Evolutionary conservation across 1,140 invertebrate genomes (phyloP).

Genomic region (Rhizoglyphus robini): DNA sequence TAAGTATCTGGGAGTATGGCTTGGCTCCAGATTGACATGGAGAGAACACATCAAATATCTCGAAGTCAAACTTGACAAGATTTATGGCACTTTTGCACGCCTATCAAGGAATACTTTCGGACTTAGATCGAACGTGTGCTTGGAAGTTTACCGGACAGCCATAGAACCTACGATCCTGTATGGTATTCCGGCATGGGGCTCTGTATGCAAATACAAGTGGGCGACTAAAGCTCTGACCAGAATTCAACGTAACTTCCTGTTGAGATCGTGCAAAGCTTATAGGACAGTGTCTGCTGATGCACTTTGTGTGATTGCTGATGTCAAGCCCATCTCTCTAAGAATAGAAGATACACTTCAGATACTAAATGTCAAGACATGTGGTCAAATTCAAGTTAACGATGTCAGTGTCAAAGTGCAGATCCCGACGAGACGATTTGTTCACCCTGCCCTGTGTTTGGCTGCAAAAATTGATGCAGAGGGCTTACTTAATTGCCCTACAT

Average conservation of each 20-base stretch:
- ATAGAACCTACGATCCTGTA: constrained; percentile 7
- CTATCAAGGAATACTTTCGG: background rate
- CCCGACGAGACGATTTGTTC: no score
- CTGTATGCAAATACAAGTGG: background rate
- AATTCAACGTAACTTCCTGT: background rate
- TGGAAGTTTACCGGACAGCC: background rate
- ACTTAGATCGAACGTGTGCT: background rate
- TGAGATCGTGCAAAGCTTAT: background rate
- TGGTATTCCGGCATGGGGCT: background rate
- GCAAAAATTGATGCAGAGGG: no score
- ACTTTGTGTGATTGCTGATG: background rate
- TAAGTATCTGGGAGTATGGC: background rate
- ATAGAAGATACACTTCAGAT: no score
- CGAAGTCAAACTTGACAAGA: background rate
- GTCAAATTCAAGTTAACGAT: no score
- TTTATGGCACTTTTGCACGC: background rate
- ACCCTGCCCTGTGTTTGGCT: no score
- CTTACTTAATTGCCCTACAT: no score
- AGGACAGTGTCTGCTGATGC: background rate
- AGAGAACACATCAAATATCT: background rate
- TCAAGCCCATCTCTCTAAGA: background rate
- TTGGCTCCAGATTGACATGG: constrained; percentile 4
- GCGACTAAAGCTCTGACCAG: background rate
- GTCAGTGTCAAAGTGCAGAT: no score
- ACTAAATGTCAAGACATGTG: no score